Evolutionary conservation across 2,888 invertebrate genomes (phyloP), one percentile per base, ranked within the genome.

Genomic region (Leucoma salicis): DNA sequence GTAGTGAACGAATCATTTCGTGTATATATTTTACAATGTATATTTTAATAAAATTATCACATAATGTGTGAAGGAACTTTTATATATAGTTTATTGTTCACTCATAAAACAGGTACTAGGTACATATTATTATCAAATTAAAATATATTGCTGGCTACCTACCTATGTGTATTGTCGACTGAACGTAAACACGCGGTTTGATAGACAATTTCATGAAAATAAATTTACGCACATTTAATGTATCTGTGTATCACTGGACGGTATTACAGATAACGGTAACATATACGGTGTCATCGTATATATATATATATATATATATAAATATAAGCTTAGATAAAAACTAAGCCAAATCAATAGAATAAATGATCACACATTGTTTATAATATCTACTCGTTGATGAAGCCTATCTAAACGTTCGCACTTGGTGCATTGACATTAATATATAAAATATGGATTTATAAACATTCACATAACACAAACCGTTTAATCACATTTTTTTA

Each of bases 201-300:
- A 40, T 35, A 57, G 50, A 54, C 52, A 57, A 64, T 67, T 61
- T 66, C 56, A 68, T 66, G 65, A 63, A 59, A 57, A 63, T 67
- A 67, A 14, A 60, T 42, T 39, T 25, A 14, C 27, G 39, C 31
- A 32, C 11, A 39, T 35, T 35, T 33, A 69, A 64, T 66, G 53
- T 39, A 45, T 46, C 31, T 53, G 53, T 46, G 63, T 72, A 69
- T 83, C 78, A 86, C 84, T 88, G 87, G 87, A 88, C 87, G 87
- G 87, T 86, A 77, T 84, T 74, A 73, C 65, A 79, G 70, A 82
- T 71, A 79, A 78, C n/a, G n/a, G n/a, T n/a, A n/a, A n/a, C n/a
- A n/a, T 74, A 73, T 64, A 71, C 72, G 74, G 78, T 82, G 82
- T 74, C 68, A 63, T 66, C 61, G 64, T 64, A 63, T 66, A 14